Percentiles rank a stretch among this genome's conserved stretches.
Conservation (phyloP, 2,113 vertebrate species). For the Corynorhinus townsendii region DNA sequence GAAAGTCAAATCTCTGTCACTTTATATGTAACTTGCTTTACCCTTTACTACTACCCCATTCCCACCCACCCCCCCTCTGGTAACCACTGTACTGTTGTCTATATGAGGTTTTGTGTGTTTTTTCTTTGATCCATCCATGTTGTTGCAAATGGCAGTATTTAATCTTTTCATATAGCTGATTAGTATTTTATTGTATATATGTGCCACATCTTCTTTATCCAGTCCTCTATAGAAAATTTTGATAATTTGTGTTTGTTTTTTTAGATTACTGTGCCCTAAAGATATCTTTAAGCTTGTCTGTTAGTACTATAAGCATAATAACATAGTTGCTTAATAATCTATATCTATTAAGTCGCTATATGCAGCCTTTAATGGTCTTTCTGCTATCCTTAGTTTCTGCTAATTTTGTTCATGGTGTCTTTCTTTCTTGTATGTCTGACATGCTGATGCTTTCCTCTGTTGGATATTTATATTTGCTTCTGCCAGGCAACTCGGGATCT, state of each 20-base stretch:
- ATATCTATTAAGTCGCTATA: neutral
- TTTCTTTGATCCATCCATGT: neutral
- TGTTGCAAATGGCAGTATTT: neutral
- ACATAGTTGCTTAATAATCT: neutral
- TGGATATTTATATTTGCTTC: constrained; percentile 1
- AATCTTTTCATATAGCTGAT: neutral
- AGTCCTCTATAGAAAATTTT: neutral
- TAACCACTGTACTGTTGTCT: neutral
- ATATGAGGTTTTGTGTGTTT: neutral
- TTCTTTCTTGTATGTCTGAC: neutral
- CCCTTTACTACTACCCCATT: neutral
- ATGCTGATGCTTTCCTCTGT: neutral
- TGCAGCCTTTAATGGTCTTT: neutral
- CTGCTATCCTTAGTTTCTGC: neutral
- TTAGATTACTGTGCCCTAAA: neutral
- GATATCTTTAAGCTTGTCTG: neutral
- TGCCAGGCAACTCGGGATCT: neutral
- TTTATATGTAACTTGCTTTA: neutral
- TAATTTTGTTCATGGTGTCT: neutral
- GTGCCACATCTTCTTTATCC: neutral
- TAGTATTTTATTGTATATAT: neutral
- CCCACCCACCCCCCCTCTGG: neutral
- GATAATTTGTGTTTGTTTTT: neutral
- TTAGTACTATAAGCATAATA: neutral
- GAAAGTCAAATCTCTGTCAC: neutral